Conservation (phyloP, 30 jellyfish, hydroid and myxozoan genomes). For the Aurelia sp. region DNA sequence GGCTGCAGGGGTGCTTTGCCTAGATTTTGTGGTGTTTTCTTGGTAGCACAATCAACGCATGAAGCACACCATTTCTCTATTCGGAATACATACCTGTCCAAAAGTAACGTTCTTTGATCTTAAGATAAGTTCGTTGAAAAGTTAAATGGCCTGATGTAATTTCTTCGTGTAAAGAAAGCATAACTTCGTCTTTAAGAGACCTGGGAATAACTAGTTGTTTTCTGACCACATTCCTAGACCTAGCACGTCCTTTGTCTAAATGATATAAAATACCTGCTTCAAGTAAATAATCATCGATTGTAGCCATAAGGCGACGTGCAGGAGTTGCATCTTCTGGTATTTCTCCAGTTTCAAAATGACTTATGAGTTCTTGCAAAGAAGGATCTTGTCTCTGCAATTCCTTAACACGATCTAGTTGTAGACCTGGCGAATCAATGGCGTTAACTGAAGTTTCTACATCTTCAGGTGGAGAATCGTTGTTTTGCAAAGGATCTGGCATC, state of each 20-base stretch:
- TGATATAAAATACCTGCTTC: conserved; percentile 68
- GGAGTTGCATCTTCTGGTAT: neutral
- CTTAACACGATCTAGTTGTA: conserved; percentile 17
- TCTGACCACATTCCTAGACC: conserved; percentile 20
- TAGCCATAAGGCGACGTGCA: conserved; percentile 61
- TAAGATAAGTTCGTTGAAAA: conserved; percentile 23
- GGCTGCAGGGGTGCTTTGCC: conserved; percentile 65
- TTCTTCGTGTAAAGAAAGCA: conserved; percentile 61
- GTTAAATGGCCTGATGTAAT: conserved; percentile 62
- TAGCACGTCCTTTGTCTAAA: conserved; percentile 34
- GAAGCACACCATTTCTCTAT: conserved; percentile 63
- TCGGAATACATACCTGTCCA: conserved; percentile 71
- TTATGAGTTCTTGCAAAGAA: conserved; percentile 13
- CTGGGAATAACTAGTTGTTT: conserved; percentile 61
- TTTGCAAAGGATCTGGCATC: conserved; percentile 8
- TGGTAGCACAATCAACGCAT: conserved; percentile 59
- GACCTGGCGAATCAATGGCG: conserved; percentile 46
- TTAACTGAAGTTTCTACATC: neutral
- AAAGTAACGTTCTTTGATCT: conserved; percentile 32
- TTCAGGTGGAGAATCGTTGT: neutral
- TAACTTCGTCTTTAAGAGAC: conserved; percentile 63
- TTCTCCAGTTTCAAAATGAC: neutral
- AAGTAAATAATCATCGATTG: conserved; percentile 39
- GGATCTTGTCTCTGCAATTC: conserved; percentile 37
- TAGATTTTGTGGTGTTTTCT: conserved; percentile 13